A percentile compares a stretch with the other conserved stretches of the same genome.
Conservation (phyloP, 1,140 invertebrate species). For the Rhagoletis pomonella region DNA sequence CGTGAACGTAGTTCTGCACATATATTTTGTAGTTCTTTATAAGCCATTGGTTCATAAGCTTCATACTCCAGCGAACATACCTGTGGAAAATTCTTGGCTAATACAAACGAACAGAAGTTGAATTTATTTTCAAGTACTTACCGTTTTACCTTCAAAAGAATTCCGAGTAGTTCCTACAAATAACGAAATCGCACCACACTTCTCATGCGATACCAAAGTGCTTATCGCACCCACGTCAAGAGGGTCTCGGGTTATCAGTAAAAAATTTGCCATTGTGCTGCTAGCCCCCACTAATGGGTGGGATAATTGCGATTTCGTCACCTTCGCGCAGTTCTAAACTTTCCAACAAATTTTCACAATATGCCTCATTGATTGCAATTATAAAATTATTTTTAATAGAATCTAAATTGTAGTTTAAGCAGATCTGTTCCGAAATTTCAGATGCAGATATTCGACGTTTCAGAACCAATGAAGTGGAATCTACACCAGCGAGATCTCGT, state of each 20-base stretch:
- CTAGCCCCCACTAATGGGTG: conserved; percentile 90
- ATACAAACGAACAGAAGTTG: conserved; percentile 51
- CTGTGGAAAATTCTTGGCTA: conserved; percentile 68
- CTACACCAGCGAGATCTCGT: conserved; percentile 83
- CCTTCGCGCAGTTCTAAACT: conserved; percentile 76
- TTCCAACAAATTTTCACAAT: conserved; percentile 76
- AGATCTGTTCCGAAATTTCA: conserved; percentile 78
- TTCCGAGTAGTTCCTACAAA: conserved; percentile 95
- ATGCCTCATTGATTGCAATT: conserved; percentile 88
- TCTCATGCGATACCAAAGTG: conserved; percentile 80
- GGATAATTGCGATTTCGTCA: conserved; percentile 90
- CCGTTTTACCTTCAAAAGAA: conserved; percentile 89
- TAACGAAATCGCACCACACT: conserved; percentile 90
- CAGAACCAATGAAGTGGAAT: conserved; percentile 76
- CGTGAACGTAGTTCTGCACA: conserved; percentile 82
- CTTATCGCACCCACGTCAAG: conserved; percentile 83
- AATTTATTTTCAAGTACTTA: not conserved
- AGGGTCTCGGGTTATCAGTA: conserved; percentile 82
- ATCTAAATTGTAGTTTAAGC: conserved; percentile 79
- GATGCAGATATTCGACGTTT: conserved; percentile 74
- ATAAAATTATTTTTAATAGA: conserved; percentile 83
- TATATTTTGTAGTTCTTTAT: conserved; percentile 87
- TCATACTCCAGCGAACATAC: conserved; percentile 92
- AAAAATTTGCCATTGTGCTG: conserved; percentile 76
- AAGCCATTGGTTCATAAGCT: conserved; percentile 93